phyloP scores from a whole-genome alignment of 2,888 invertebrate species.

The Eurytoma adleriae region DNA sequence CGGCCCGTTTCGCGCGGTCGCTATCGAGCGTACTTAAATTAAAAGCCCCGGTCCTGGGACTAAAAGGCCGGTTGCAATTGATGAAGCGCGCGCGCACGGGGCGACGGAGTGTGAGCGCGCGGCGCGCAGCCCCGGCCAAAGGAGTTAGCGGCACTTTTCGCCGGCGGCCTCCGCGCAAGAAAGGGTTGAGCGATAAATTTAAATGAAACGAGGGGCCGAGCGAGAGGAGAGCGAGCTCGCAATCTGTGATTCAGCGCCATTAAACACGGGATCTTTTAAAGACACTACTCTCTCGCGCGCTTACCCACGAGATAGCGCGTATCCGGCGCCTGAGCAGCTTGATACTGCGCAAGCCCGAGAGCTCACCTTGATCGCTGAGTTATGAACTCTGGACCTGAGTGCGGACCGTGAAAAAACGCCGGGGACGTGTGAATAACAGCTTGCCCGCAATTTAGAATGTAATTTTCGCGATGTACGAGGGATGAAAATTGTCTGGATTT shows the following conservation, averaged over 20 bases:
- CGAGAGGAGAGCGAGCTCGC: slow-evolving; percentile 61
- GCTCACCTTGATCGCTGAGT: slow-evolving; percentile 52
- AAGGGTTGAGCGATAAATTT: slow-evolving; percentile 73
- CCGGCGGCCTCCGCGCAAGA: slow-evolving; percentile 59
- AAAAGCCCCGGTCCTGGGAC: slow-evolving; percentile 23
- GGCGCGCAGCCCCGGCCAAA: background rate
- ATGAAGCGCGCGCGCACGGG: slow-evolving; percentile 13
- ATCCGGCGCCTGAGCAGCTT: slow-evolving; percentile 50
- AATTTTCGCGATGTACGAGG: background rate
- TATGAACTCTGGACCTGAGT: slow-evolving; percentile 45
- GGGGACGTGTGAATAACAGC: slow-evolving; percentile 36
- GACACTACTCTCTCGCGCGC: slow-evolving; percentile 56
- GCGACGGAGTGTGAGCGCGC: slow-evolving; percentile 2
- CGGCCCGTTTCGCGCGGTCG: background rate
- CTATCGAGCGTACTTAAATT: slow-evolving; percentile 38
- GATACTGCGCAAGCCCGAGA: slow-evolving; percentile 36
- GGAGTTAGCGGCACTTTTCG: slow-evolving; percentile 38
- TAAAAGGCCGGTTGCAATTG: slow-evolving; percentile 39
- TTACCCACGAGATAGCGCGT: slow-evolving; percentile 56
- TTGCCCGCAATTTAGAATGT: slow-evolving; percentile 10
- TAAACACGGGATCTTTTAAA: slow-evolving; percentile 74
- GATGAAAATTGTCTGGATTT: background rate
- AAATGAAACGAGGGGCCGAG: slow-evolving; percentile 64
- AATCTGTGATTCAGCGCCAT: slow-evolving; percentile 76
- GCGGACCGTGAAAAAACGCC: slow-evolving; percentile 3